Evolutionary conservation across 2,888 invertebrate species (phyloP).

Genomic region (Drosophila birchii): DNA sequence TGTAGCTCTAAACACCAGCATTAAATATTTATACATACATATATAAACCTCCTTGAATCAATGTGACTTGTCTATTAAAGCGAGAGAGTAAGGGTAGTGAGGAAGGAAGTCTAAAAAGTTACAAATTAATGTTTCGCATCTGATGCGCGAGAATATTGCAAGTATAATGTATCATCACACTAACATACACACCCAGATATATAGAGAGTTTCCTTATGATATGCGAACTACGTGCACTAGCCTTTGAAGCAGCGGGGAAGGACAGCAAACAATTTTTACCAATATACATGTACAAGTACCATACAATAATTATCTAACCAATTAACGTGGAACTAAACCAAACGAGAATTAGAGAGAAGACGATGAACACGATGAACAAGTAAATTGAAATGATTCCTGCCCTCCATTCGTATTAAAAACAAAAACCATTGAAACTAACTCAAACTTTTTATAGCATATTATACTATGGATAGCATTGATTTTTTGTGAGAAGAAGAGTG

Average conservation of each 20-base stretch:
- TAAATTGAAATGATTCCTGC: conserved; percentile 84
- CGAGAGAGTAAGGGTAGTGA: not conserved
- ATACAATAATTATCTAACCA: conserved; percentile 56
- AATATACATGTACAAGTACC: conserved; percentile 67
- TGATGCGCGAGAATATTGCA: conserved; percentile 62
- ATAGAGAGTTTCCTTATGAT: conserved; percentile 62
- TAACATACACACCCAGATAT: conserved; percentile 26
- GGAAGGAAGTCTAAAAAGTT: conserved; percentile 11
- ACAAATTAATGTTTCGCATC: conserved; percentile 53
- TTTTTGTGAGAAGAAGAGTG: conserved; percentile 64
- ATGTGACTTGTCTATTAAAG: conserved; percentile 80
- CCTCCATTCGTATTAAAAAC: conserved; percentile 81
- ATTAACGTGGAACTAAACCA: conserved; percentile 55
- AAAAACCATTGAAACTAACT: conserved; percentile 72
- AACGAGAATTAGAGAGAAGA: conserved; percentile 53
- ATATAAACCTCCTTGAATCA: conserved; percentile 77
- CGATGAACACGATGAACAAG: conserved; percentile 57
- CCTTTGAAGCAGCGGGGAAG: conserved; percentile 24
- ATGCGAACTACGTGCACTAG: conserved; percentile 48
- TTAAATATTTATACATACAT: conserved; percentile 26
- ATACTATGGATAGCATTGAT: conserved; percentile 71
- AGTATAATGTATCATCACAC: conserved; percentile 31
- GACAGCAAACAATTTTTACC: conserved; percentile 63
- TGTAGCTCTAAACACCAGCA: conserved; percentile 50
- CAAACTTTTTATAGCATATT: conserved; percentile 71